Evolutionary conservation across 2,888 invertebrate genomes (phyloP).

Genomic region (Anorthoa munda): DNA sequence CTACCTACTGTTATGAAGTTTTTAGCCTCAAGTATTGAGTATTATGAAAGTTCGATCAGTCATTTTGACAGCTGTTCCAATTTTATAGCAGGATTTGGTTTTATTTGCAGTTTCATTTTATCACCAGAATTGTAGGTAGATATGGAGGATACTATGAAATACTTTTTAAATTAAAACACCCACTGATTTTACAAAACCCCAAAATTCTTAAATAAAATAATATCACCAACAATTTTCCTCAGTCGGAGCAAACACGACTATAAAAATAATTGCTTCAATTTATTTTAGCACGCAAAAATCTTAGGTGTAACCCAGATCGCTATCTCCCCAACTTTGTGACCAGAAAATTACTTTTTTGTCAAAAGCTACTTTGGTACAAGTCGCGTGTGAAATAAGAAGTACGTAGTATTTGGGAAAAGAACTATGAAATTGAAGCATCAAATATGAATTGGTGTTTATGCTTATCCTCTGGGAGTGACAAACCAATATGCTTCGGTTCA

Average conservation of each 20-base stretch:
- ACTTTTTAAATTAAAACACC: background rate
- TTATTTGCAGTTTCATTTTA: background rate
- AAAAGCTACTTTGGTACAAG: conserved; percentile 22
- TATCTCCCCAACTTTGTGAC: background rate
- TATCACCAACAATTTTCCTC: background rate
- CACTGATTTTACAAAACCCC: background rate
- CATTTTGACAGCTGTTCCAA: conserved; percentile 11
- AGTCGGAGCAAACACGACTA: background rate
- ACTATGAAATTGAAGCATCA: conserved; percentile 62
- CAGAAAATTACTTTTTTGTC: conserved; percentile 23
- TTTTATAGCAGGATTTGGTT: conserved; percentile 1
- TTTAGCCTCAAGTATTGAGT: conserved; percentile 21
- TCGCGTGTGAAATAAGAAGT: conserved; percentile 31
- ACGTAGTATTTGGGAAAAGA: conserved; percentile 32
- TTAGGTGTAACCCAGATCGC: background rate
- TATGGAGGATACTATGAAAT: too few species aligned
- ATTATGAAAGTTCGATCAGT: conserved; percentile 14
- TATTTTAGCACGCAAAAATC: background rate
- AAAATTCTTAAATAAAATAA: background rate
- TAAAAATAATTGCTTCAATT: conserved; percentile 10
- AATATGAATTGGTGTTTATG: conserved; percentile 35
- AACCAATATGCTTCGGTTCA: conserved; percentile 54
- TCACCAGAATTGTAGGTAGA: too few species aligned
- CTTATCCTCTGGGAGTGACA: conserved; percentile 38
- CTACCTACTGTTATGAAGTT: conserved; percentile 22